Base-by-base conservation (phyloP, 2,113 vertebrate species). In the Lipophrys pholis region DNA sequence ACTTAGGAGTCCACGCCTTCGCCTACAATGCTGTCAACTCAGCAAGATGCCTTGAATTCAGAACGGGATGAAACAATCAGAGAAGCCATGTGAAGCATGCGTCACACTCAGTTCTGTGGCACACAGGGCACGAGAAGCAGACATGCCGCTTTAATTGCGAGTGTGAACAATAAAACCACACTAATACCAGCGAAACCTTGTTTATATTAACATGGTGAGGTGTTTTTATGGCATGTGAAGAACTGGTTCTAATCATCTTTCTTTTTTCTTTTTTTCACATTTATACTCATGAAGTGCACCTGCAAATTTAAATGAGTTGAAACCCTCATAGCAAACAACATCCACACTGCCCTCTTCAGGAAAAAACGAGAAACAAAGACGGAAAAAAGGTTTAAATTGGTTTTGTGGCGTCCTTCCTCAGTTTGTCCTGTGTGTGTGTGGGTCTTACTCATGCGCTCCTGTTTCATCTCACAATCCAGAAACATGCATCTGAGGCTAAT, bases 201-300 rank as follows among this genome's bases (percentile, higher is more conserved):
- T 83, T 88, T 71, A 68, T 76, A 88, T 82, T 86, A 75, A 80
- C 83, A 56, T 79, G 66, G 76, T 40, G 59, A 73, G 82, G 78
- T 78, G 68, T 72, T 90, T 83, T 83, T 70, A 81, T 45, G 38
- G 75, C 62, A 62, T 43, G 21, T 21, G 62, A 61, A 76, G 61
- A 66, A n/a, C 85, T 86, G 82, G 65, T 73, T 83, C 30, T 87
- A 82, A 88, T 89, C 53, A 71, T 73, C 15, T 77, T 59, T 30
- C 15, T 77, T 59, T 30, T 30, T 30, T 30, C 4, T 30, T 30
- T 30, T 30, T 30, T 30, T 30, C 4, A 30, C 21, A 30, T 41
- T 49, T 41, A 5, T 49, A 14, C 55, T 69, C 50, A 17, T 69
- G 48, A 50, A 88, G 82, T 50, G 73, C 78, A 89, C 86, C 76